phyloP scores from a whole-genome alignment of 2,797 vertebrate species.

The Falco berigora region DNA sequence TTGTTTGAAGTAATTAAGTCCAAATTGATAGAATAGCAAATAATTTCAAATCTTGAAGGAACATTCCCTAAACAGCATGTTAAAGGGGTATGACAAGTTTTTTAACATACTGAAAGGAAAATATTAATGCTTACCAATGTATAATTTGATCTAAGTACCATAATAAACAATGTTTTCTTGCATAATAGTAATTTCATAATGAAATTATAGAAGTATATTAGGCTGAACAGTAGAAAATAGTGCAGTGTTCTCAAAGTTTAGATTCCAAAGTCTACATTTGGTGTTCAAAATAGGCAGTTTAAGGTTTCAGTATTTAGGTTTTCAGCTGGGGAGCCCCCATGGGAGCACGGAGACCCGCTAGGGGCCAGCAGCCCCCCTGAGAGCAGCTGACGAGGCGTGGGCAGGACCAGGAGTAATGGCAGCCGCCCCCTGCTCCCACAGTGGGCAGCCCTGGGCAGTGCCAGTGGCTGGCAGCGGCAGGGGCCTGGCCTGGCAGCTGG shows the following conservation, averaged over 20 bases:
- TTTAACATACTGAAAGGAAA: background rate
- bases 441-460: background rate
- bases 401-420: background rate
- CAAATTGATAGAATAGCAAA: background rate
- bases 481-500: too few relatives aligned
- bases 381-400: background rate
- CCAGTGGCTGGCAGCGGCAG: background rate
- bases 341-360: background rate
- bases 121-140: background rate
- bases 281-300: background rate
- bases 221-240: background rate
- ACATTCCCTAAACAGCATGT: background rate
- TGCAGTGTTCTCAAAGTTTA: background rate
- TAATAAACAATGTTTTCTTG: background rate
- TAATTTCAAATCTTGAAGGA: background rate
- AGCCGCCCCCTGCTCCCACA: background rate
- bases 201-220: background rate
- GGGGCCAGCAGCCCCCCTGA: rapidly evolving
- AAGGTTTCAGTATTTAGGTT: background rate
- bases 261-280: background rate
- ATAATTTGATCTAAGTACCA: background rate
- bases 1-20: background rate
- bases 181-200: background rate
- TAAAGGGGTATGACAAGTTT: background rate
- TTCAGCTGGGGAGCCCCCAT: background rate